phyloP scores from a whole-genome alignment of 2,113 vertebrate genomes.

The Bostrychus sinensis region DNA sequence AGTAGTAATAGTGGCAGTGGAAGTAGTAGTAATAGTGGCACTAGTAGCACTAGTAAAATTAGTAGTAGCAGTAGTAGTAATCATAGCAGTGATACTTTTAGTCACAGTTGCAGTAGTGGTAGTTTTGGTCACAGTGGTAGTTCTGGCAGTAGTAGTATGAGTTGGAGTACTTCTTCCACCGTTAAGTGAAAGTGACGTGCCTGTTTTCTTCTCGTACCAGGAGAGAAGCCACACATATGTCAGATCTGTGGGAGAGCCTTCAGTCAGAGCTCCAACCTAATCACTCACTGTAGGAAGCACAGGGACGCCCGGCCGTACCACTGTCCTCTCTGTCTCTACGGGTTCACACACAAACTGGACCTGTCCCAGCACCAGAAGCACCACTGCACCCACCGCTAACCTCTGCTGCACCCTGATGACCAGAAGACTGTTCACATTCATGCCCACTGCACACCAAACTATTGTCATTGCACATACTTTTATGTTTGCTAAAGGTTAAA shows the following conservation, averaged over 20 bases:
- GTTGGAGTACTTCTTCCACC: neutral
- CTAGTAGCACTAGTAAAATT: too few relatives aligned
- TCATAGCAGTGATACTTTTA: too few relatives aligned
- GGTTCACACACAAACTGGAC: constrained; percentile 58
- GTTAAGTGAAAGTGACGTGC: neutral
- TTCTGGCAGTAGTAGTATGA: neutral
- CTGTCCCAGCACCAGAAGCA: constrained; percentile 58
- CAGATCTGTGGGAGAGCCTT: constrained; percentile 78
- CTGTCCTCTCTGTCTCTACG: constrained; percentile 57
- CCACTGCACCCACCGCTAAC: constrained; percentile 47
- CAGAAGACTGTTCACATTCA: neutral
- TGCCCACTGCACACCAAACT: too few relatives aligned
- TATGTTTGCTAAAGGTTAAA: too few relatives aligned
- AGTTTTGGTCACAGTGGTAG: too few relatives aligned
- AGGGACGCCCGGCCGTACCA: constrained; percentile 52
- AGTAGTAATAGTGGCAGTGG: too few relatives aligned
- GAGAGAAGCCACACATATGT: constrained; percentile 81
- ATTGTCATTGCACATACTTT: too few relatives aligned
- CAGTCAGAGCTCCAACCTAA: constrained; percentile 83
- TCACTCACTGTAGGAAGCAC: constrained; percentile 81
- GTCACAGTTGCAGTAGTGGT: too few relatives aligned
- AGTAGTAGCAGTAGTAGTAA: too few relatives aligned
- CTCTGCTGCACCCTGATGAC: neutral
- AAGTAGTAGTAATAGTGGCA: too few relatives aligned
- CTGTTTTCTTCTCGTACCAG: constrained; percentile 44